These are phyloP conservation scores for Euphonia xanthogaster DNA, from an alignment of 2,797 vertebrate species.

Conservation along the genomic window DNA sequence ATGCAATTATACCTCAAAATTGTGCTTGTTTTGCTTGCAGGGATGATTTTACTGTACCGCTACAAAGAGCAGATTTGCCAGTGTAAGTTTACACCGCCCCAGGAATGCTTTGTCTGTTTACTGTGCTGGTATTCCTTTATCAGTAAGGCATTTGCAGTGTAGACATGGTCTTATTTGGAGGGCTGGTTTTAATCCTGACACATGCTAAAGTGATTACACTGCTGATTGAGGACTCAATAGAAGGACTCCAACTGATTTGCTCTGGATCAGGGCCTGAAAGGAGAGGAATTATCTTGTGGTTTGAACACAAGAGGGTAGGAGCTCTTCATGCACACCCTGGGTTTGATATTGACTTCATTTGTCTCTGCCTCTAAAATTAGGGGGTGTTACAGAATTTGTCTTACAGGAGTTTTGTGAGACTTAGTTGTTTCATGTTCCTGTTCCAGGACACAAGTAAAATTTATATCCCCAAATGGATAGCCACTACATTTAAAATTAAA, in stretches of 20 bases:
- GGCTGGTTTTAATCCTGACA: constrained; percentile 71
- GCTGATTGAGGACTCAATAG: constrained; percentile 70
- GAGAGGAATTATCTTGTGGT: constrained; percentile 62
- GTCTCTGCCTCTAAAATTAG: neutral
- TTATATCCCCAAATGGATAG: neutral
- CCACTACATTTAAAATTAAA: neutral
- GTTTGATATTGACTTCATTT: constrained; percentile 37
- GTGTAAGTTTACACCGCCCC: constrained; percentile 67
- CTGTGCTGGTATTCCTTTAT: constrained; percentile 71
- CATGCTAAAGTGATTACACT: constrained; percentile 71
- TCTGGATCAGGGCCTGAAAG: constrained; percentile 67
- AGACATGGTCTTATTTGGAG: constrained; percentile 68
- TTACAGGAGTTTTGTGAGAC: neutral
- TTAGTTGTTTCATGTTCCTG: neutral
- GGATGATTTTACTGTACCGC: constrained; percentile 68
- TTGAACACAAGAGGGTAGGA: constrained; percentile 36
- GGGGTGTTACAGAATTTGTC: neutral
- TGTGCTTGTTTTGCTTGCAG: constrained; percentile 65
- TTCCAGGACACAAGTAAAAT: neutral
- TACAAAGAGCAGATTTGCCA: constrained; percentile 69
- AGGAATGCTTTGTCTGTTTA: constrained; percentile 71
- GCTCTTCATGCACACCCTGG: constrained; percentile 3
- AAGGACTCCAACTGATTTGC: constrained; percentile 67
- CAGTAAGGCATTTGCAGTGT: constrained; percentile 68
- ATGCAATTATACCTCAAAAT: constrained; percentile 69